Evolutionary conservation across 2,113 vertebrate genomes (phyloP).

Genomic region (Piprites chloris): DNA sequence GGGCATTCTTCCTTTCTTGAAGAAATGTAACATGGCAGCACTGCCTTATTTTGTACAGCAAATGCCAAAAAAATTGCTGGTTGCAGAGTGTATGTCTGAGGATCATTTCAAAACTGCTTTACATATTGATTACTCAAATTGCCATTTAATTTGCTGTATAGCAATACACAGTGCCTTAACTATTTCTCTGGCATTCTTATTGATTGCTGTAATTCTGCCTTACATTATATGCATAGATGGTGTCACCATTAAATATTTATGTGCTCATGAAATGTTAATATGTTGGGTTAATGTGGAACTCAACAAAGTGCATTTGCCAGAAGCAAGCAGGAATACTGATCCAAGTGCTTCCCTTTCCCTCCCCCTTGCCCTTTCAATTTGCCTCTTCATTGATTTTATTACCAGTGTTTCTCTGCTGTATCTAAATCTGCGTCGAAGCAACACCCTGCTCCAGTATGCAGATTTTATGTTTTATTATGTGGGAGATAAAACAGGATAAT

Average conservation of each 20-base stretch:
- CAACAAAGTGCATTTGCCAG: constrained; percentile 21
- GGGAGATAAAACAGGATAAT: not conserved
- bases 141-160: constrained; percentile 71
- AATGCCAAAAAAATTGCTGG: not conserved
- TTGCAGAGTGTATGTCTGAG: constrained; percentile 6
- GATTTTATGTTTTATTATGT: constrained; percentile 31
- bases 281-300: constrained; percentile 50
- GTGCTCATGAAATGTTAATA: constrained; percentile 73
- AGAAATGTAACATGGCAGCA: not conserved
- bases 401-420: constrained; percentile 1
- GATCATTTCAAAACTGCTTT: constrained; percentile 54
- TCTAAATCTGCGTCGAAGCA: constrained; percentile 24
- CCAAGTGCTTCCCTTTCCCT: not conserved
- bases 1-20: not conserved
- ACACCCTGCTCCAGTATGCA: not conserved
- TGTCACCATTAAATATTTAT: constrained; percentile 72
- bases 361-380: constrained; percentile 37
- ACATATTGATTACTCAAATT: constrained; percentile 73
- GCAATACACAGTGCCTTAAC: constrained; percentile 60
- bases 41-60: not conserved
- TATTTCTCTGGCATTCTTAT: constrained; percentile 66
- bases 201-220: constrained; percentile 69
- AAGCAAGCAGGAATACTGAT: not conserved
- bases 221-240: constrained; percentile 54
- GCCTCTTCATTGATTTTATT: constrained; percentile 54